Conservation (phyloP, 2,888 invertebrate species). For the Mechanitis mazaeus region DNA sequence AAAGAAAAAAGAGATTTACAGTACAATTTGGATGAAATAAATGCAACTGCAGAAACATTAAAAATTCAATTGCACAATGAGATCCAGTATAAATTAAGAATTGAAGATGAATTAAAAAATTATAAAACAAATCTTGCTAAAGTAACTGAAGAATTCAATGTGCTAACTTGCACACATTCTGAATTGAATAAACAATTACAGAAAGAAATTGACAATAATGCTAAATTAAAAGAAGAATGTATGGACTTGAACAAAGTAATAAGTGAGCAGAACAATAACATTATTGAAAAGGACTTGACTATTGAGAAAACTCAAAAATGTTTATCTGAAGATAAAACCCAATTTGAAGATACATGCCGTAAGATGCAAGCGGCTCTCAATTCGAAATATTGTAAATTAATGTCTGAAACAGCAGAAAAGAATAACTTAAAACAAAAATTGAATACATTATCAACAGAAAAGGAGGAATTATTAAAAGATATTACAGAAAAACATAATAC, state of each 20-base stretch:
- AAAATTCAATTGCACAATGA: conserved; percentile 53
- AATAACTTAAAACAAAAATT: conserved; percentile 32
- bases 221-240: conserved; percentile 31
- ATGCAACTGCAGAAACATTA: conserved; percentile 43
- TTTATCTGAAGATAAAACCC: conserved; percentile 29
- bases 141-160: conserved; percentile 16
- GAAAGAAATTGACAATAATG: conserved; percentile 33
- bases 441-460: conserved; percentile 34
- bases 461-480: conserved; percentile 33
- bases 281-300: conserved; percentile 33
- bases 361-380: conserved; percentile 34
- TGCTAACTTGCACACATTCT: conserved; percentile 7
- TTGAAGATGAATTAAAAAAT: conserved; percentile 41
- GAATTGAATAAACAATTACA: conserved; percentile 14
- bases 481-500: conserved; percentile 34
- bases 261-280: conserved; percentile 30
- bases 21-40: conserved; percentile 47
- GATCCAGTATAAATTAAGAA: conserved; percentile 45
- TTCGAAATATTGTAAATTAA: conserved; percentile 31
- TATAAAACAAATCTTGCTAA: conserved; percentile 18
- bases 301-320: conserved; percentile 33
- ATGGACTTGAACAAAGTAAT: conserved; percentile 33
- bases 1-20: conserved; percentile 43
- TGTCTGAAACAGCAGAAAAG: conserved; percentile 31
- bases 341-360: conserved; percentile 32